Evolutionary conservation across 2,797 vertebrate genomes (phyloP).

Genomic region (Myoxocephalus aenaeus): DNA sequence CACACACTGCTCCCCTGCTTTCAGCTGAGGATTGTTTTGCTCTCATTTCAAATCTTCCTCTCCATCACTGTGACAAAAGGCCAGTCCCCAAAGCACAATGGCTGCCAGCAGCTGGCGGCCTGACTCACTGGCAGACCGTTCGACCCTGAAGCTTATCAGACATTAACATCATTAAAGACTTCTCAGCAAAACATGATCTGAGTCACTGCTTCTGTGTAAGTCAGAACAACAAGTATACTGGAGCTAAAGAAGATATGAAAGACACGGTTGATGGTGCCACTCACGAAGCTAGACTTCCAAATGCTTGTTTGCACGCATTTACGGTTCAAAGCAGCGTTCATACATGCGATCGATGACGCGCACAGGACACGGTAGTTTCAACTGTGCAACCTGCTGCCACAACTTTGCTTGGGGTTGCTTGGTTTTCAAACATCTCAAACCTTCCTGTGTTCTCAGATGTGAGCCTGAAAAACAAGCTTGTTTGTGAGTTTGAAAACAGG

Average conservation of each 20-base stretch:
- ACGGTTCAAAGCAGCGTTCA: not conserved
- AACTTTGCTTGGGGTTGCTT: conserved; percentile 8
- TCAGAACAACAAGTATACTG: conserved; percentile 28
- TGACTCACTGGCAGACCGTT: conserved; percentile 65
- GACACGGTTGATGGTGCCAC: not conserved
- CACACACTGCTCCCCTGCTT: conserved; percentile 5
- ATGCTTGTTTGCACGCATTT: conserved; percentile 2
- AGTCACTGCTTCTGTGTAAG: conserved; percentile 40
- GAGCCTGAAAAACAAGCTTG: conserved; percentile 16
- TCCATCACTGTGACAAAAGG: conserved; percentile 62
- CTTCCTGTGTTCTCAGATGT: not conserved
- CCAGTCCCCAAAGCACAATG: conserved; percentile 68
- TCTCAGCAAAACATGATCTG: conserved; percentile 45
- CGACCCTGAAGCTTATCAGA: conserved; percentile 50
- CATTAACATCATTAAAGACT: conserved; percentile 42
- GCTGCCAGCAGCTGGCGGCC: conserved; percentile 62
- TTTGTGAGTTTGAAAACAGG: conserved; percentile 43
- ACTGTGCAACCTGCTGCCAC: not conserved
- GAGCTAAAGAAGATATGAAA: not conserved
- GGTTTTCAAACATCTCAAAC: conserved; percentile 12
- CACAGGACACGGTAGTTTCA: not conserved
- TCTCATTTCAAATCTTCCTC: conserved; percentile 42
- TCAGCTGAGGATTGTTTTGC: conserved; percentile 49
- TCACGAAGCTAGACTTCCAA: not conserved
- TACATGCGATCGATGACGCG: not conserved